Evolutionary conservation across 2,797 vertebrate species (phyloP), one percentile per base, ranked within the genome.

Genomic region (Heteromormyrus szaboi): DNA sequence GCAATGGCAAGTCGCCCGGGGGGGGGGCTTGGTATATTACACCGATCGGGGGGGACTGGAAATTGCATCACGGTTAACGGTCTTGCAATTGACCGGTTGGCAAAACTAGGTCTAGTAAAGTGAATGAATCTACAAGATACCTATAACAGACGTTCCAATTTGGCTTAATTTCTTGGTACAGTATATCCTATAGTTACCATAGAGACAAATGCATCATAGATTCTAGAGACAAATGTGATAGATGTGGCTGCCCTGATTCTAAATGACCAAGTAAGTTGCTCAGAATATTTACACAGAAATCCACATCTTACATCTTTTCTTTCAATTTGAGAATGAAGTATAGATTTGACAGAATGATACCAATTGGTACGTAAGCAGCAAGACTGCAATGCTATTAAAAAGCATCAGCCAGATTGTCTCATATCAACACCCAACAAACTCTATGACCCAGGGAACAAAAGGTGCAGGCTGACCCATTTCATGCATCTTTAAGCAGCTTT

Each of bases 401-500:
- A 91, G 92, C 92, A 94, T 94, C 93, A 94, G 90, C 90, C 92
- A 89, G 93, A 92, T 90, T 92, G 92, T 91, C 92, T 94, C 91
- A 93, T 94, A 94, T 94, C 93, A 95, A 94, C 93, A 94, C 93
- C 93, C 92, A 92, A 91, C 91, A 90, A 90, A 90, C 92, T 92
- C 92, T 91, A 88, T 91, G 92, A 90, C 88, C 91, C 90, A 81
- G 86, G 51, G 91, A 94, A 95, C 94, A 95, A 95, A 93, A 89
- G 93, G 89, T 90, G 88, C 87, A 1, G 91, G 87, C 93, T 95
- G 94, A 95, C 95, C 92, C 95, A 96, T 97, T 98, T 98, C 96
- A 97, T 98, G 97, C 96, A 96, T 96, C 94, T 97, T 97, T 97
- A 97, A 96, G 95, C 96, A 96, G 95, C 96, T 96, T 97, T 97